A percentile compares a stretch with the other conserved stretches of the same genome.
Conservation (phyloP, 2,888 invertebrate genomes). For the Drosophila borborema region DNA sequence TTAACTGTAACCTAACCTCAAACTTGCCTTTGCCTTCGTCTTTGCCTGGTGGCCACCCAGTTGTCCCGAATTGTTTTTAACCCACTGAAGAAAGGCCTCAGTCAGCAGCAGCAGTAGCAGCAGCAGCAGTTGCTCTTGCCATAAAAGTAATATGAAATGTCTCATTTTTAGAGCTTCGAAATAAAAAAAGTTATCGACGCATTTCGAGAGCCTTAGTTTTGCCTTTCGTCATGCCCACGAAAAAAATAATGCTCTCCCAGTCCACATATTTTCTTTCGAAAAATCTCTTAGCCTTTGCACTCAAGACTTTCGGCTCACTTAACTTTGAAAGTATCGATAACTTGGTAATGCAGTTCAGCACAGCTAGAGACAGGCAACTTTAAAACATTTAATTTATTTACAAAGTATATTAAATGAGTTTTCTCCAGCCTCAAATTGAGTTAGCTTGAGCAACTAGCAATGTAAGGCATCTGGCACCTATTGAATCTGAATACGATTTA, state of each 20-base stretch:
- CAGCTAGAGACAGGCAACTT: background rate
- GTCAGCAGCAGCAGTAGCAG: slow-evolving; percentile 7
- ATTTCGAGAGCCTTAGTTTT: slow-evolving; percentile 57
- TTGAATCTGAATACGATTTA: background rate
- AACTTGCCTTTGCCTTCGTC: slow-evolving; percentile 37
- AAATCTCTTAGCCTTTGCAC: slow-evolving; percentile 1
- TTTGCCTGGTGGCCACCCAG: slow-evolving; percentile 28
- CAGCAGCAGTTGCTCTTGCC: slow-evolving; percentile 73
- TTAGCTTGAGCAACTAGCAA: too few relatives aligned
- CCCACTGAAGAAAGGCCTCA: slow-evolving; percentile 55
- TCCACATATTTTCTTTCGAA: background rate
- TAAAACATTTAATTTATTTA: background rate
- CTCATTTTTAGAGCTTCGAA: slow-evolving; percentile 81
- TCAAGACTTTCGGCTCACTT: background rate
- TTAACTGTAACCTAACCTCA: slow-evolving; percentile 68
- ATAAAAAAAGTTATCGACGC: slow-evolving; percentile 80
- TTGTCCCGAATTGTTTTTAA: slow-evolving; percentile 75
- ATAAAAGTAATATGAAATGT: slow-evolving; percentile 81
- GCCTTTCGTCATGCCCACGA: slow-evolving; percentile 7
- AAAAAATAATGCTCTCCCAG: background rate
- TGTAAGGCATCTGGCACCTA: background rate
- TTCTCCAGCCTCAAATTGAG: background rate
- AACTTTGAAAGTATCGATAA: slow-evolving; percentile 2
- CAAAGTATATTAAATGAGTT: background rate
- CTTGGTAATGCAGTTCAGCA: background rate